These are phyloP conservation scores for Apocheima hispidaria DNA, from an alignment of 2,888 invertebrate species.

Conservation along the genomic window DNA sequence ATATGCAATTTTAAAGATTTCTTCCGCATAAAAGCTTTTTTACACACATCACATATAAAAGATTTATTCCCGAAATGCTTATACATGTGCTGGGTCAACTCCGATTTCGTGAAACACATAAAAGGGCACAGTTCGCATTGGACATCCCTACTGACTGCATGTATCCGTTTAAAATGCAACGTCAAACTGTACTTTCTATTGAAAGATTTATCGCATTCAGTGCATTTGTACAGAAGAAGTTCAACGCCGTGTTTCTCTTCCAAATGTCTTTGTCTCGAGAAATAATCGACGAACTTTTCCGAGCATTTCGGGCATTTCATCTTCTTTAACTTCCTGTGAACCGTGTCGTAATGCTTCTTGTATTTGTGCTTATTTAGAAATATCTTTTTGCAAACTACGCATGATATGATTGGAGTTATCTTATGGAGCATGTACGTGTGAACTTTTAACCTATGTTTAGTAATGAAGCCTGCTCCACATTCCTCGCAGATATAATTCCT, in stretches of 20 bases:
- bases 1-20: slow-evolving; percentile 55
- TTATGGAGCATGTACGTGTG: slow-evolving; percentile 69
- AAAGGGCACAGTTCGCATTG: slow-evolving; percentile 54
- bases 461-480: slow-evolving; percentile 74
- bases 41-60: slow-evolving; percentile 69
- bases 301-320: slow-evolving; percentile 72
- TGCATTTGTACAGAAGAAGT: slow-evolving; percentile 68
- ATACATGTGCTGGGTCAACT: slow-evolving; percentile 59
- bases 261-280: slow-evolving; percentile 70
- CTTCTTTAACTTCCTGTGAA: slow-evolving; percentile 65
- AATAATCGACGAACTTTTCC: slow-evolving; percentile 70
- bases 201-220: slow-evolving; percentile 66
- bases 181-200: slow-evolving; percentile 64
- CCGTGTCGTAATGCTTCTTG: slow-evolving; percentile 67
- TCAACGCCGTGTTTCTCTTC: slow-evolving; percentile 66
- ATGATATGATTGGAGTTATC: slow-evolving; percentile 38
- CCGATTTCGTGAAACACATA: slow-evolving; percentile 70
- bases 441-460: slow-evolving; percentile 68
- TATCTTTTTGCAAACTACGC: slow-evolving; percentile 68
- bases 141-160: slow-evolving; percentile 65
- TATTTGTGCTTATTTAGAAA: slow-evolving; percentile 65
- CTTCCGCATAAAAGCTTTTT: slow-evolving; percentile 56
- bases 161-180: slow-evolving; percentile 69
- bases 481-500: slow-evolving; percentile 75
- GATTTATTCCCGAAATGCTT: slow-evolving; percentile 55